These are phyloP conservation scores for Rotaria macrura DNA, from an alignment of 2,888 invertebrate species.

Conservation along the genomic window DNA sequence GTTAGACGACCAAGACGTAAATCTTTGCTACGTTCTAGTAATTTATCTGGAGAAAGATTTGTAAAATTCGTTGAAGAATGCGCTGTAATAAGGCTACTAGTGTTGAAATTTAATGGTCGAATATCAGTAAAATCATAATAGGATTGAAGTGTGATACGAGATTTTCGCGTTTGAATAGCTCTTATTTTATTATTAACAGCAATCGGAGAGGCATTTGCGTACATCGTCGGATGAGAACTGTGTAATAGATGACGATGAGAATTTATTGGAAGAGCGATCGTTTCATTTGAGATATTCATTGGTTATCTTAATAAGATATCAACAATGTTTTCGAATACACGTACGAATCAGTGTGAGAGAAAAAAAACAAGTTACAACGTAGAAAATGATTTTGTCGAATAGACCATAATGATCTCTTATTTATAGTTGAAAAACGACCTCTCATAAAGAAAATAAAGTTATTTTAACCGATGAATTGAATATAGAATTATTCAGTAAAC, in stretches of 20 bases:
- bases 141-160: background rate
- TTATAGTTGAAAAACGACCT: background rate
- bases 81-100: background rate
- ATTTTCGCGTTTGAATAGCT: background rate
- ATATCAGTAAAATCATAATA: background rate
- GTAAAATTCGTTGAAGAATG: background rate
- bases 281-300: background rate
- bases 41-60: background rate
- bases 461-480: background rate
- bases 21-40: background rate
- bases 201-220: background rate
- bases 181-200: background rate
- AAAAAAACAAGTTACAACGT: background rate
- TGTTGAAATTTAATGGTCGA: background rate
- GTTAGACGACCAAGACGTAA: background rate
- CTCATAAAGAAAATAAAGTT: background rate
- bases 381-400: background rate
- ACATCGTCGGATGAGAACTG: background rate
- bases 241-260: background rate
- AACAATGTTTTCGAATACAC: background rate
- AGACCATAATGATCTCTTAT: background rate
- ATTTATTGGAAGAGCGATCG: background rate
- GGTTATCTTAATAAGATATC: background rate
- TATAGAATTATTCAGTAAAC: background rate
- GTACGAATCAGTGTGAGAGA: background rate